Evolutionary conservation across 2,113 vertebrate genomes (phyloP).

Genomic region (Phylloscopus trochiloides): DNA sequence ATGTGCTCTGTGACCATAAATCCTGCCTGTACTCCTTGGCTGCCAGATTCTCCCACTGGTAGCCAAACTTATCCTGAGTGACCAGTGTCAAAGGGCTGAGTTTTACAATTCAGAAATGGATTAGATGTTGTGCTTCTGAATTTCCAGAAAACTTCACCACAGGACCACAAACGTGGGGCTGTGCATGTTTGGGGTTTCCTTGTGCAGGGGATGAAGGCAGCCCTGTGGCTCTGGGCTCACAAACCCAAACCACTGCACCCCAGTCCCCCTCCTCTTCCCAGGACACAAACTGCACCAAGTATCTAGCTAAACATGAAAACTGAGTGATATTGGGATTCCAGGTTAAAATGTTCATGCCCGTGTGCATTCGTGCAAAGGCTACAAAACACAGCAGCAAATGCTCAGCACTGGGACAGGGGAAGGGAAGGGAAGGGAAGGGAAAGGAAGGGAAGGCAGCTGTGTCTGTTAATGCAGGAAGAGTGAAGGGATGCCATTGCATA

Average conservation of each 20-base stretch:
- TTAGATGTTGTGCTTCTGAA: neutral
- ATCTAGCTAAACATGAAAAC: neutral
- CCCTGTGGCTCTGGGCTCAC: neutral
- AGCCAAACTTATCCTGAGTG: neutral
- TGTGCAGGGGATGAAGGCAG: neutral
- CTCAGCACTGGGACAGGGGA: too few relatives aligned
- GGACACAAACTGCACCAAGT: accelerated
- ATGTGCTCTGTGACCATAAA: neutral
- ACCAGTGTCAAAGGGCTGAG: neutral
- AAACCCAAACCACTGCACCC: neutral
- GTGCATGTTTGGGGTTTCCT: neutral
- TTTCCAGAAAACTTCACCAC: neutral
- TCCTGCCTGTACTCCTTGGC: neutral
- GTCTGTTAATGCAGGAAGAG: neutral
- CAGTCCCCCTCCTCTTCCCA: neutral
- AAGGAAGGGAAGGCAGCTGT: neutral
- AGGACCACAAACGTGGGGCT: neutral
- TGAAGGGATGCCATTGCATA: neutral
- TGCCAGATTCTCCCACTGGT: neutral
- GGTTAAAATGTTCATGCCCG: neutral
- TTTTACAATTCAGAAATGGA: neutral
- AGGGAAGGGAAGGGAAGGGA: neutral
- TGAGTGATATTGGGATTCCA: neutral
- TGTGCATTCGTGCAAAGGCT: neutral
- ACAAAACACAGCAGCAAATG: neutral